phyloP scores from a whole-genome alignment of 2,113 vertebrate species.

The Chionodraco myersi region DNA sequence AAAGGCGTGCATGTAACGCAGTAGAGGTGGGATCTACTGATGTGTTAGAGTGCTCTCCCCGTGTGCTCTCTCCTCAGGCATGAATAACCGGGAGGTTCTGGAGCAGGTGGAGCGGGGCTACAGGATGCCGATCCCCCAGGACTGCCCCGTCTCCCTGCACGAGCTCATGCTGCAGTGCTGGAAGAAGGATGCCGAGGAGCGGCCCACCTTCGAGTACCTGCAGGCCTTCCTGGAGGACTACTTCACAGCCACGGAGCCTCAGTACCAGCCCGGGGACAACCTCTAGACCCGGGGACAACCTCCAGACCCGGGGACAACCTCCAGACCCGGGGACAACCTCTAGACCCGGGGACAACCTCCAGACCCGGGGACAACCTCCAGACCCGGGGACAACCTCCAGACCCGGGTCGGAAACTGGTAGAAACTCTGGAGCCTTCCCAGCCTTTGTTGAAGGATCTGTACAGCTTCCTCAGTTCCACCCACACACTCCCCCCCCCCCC shows the following conservation, averaged over 20 bases:
- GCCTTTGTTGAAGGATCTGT: conserved; percentile 79
- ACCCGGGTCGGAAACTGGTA: conserved; percentile 12
- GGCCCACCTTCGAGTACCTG: conserved; percentile 97
- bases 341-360: conserved; percentile 95
- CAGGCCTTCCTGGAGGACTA: conserved; percentile 99
- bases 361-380: conserved; percentile 46
- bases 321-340: conserved; percentile 70
- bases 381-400: conserved; percentile 96
- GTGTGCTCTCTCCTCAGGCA: conserved; percentile 82
- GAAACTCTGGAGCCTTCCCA: conserved; percentile 37
- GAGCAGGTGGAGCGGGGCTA: conserved; percentile 98
- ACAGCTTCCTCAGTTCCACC: conserved; percentile 80
- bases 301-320: conserved; percentile 91
- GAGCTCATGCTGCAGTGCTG: conserved; percentile 99
- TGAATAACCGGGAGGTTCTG: conserved; percentile 99
- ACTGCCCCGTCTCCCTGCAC: conserved; percentile 95
- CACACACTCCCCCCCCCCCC: conserved; percentile 52
- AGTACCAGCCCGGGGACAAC: conserved; percentile 99
- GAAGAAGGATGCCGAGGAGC: conserved; percentile 97
- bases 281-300: conserved; percentile 91
- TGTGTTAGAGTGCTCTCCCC: no score
- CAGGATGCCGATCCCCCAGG: conserved; percentile 95
- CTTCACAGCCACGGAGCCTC: conserved; percentile 98
- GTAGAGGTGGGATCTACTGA: no score
- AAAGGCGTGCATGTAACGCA: no score